Evolutionary conservation across 2,888 invertebrate species (phyloP).

Genomic region (Drosophila prolongata): DNA sequence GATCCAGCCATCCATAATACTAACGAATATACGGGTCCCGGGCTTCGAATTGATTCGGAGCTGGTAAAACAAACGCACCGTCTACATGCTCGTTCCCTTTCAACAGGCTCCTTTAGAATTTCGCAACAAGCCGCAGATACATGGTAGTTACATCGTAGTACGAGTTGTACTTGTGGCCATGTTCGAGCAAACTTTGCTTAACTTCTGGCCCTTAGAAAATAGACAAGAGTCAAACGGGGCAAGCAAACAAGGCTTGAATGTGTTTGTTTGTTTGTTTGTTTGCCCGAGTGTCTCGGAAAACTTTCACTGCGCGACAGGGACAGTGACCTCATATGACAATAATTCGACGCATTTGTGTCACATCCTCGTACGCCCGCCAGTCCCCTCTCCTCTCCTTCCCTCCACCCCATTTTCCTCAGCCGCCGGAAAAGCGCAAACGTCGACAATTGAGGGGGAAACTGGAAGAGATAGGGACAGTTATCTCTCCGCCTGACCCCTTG

Average conservation of each 20-base stretch:
- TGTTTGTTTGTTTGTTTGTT: constrained; percentile 34
- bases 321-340: constrained; percentile 80
- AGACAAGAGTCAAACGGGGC: constrained; percentile 14
- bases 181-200: constrained; percentile 62
- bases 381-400: too few species aligned
- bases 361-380: constrained; percentile 22
- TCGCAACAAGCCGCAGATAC: constrained; percentile 43
- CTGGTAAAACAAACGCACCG: constrained; percentile 22
- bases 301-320: constrained; percentile 74
- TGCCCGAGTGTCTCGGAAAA: constrained; percentile 47
- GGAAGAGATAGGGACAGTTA: constrained; percentile 33
- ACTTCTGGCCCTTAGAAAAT: constrained; percentile 51
- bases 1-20: constrained; percentile 23
- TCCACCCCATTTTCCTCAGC: not conserved
- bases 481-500: constrained; percentile 32
- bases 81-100: not conserved
- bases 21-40: constrained; percentile 37
- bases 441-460: constrained; percentile 65
- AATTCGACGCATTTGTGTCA: constrained; percentile 81
- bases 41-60: constrained; percentile 35
- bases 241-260: constrained; percentile 42
- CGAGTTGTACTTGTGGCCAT: constrained; percentile 43
- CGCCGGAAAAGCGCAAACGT: constrained; percentile 72
- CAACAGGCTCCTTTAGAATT: constrained; percentile 29
- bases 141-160: constrained; percentile 34